Conservation (phyloP, 1,140 invertebrate genomes). For the Lepidurus couesii region DNA sequence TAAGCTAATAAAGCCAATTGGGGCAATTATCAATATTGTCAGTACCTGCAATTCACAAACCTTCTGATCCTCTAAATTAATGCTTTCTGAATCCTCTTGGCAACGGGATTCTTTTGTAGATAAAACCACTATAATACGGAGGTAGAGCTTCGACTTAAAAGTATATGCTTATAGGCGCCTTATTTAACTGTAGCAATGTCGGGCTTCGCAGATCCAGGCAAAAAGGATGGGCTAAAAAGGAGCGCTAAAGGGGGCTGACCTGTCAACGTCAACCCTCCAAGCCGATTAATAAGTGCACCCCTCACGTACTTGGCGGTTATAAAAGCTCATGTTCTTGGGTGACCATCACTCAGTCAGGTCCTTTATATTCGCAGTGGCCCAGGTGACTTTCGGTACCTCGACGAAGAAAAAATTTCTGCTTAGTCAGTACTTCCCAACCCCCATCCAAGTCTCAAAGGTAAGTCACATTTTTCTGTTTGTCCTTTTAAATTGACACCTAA, state of each 20-base stretch:
- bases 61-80: no score
- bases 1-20: no score
- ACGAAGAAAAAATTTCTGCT: not conserved
- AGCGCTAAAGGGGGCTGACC: not conserved
- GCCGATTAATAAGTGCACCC: slow-evolving; percentile 18
- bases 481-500: no score
- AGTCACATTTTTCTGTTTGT: no score
- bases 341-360: slow-evolving; percentile 7
- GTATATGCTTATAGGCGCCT: not conserved
- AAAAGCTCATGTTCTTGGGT: slow-evolving; percentile 12
- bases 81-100: no score
- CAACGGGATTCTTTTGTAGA: no score
- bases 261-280: slow-evolving; percentile 17
- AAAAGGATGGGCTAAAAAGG: not conserved
- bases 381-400: not conserved
- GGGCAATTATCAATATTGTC: no score
- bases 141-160: no score
- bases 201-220: not conserved
- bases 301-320: slow-evolving; percentile 18
- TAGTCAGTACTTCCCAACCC: not conserved
- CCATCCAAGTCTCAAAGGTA: no score
- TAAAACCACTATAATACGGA: no score
- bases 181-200: not conserved
- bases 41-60: no score
- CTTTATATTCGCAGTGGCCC: not conserved